Conservation (phyloP, 2,113 vertebrate species). For the Meleagris gallopavo region DNA sequence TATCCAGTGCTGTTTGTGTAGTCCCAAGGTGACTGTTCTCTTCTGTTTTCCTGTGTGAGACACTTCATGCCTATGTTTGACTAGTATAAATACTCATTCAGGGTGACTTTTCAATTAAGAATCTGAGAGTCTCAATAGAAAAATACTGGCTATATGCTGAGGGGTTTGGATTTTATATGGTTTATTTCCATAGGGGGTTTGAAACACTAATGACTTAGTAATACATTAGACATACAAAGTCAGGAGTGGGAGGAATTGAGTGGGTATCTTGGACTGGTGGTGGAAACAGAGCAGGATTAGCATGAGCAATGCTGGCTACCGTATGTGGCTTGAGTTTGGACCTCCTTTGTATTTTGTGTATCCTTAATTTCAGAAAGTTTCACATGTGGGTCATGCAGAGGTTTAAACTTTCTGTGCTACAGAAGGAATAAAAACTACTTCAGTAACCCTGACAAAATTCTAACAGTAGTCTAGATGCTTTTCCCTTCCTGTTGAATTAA, state of each 20-base stretch:
- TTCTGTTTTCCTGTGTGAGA: not conserved
- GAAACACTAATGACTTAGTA: not conserved
- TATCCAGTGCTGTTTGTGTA: not conserved
- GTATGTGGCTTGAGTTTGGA: not conserved
- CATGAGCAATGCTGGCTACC: not conserved
- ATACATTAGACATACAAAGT: not conserved
- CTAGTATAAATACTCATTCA: too few relatives aligned
- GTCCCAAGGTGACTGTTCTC: not conserved
- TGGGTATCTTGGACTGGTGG: not conserved
- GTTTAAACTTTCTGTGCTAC: not conserved
- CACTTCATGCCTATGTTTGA: too few relatives aligned
- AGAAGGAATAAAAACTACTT: not conserved
- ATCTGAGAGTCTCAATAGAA: too few relatives aligned
- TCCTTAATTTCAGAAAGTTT: not conserved
- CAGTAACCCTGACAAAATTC: not conserved
- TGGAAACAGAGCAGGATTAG: not conserved
- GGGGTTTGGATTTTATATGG: too few relatives aligned
- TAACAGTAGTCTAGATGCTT: not conserved
- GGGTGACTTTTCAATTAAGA: too few relatives aligned
- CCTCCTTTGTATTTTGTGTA: not conserved
- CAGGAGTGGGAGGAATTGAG: not conserved
- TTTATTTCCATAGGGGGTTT: too few relatives aligned
- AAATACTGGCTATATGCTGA: too few relatives aligned
- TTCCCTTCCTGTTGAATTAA: not conserved
- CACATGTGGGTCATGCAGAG: not conserved